These are phyloP conservation scores for Rhabdophis nuchalis DNA, from an alignment of 2,797 vertebrate genomes.

Conservation along the genomic window DNA sequence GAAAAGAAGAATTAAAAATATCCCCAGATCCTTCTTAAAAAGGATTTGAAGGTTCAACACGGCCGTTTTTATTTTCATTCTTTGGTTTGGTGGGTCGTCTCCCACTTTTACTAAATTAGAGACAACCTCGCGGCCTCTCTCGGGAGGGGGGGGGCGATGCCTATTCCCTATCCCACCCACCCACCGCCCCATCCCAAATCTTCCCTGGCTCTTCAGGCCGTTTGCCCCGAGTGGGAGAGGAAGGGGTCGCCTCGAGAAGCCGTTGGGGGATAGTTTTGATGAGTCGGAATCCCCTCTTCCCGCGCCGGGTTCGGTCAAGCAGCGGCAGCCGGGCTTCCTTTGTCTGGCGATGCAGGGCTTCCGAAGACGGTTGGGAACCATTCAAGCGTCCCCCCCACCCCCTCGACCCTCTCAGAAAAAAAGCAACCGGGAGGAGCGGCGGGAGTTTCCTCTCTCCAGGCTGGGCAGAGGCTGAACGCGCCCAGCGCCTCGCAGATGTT, in stretches of 20 bases:
- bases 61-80: background rate
- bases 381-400: background rate
- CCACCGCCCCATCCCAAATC: background rate
- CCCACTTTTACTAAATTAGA: background rate
- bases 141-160: too few relatives aligned
- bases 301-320: background rate
- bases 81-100: background rate
- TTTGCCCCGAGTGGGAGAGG: background rate
- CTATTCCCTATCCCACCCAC: too few relatives aligned
- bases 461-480: background rate
- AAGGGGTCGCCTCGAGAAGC: background rate
- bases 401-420: background rate
- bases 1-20: background rate
- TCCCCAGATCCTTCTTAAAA: background rate
- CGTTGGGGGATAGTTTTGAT: background rate
- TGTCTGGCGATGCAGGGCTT: slow-evolving; percentile 12
- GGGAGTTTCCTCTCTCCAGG: background rate
- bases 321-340: slow-evolving; percentile 1
- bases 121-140: background rate
- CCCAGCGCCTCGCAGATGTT: background rate
- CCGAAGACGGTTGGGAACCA: background rate
- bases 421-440: background rate
- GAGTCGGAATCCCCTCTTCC: background rate
- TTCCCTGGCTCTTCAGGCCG: background rate
- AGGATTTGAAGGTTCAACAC: background rate